Percentiles rank a stretch among this genome's conserved stretches.
Evolutionary conservation across 1,140 invertebrate species (phyloP).

Genomic region (Orchestia grillus): DNA sequence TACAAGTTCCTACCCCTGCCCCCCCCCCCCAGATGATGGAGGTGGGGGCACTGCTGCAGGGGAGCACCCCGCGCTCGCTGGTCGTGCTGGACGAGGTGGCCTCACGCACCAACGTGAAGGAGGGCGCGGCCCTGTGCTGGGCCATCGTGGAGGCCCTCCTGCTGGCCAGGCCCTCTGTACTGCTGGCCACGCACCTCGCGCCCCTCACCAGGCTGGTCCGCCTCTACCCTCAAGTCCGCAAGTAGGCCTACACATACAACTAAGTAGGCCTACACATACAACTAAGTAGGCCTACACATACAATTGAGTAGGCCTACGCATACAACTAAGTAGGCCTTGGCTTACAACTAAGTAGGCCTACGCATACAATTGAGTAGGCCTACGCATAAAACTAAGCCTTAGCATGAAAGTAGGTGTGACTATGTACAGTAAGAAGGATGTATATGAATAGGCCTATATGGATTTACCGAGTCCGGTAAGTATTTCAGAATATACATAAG

Average conservation of each 20-base stretch:
- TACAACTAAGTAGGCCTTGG: no score
- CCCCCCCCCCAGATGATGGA: slow-evolving; percentile 58
- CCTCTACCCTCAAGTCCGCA: slow-evolving; percentile 83
- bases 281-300: slow-evolving; percentile 76
- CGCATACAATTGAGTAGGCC: no score
- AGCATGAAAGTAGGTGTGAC: no score
- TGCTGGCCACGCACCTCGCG: slow-evolving; percentile 87
- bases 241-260: slow-evolving; percentile 74
- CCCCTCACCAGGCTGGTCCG: slow-evolving; percentile 81
- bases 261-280: slow-evolving; percentile 76
- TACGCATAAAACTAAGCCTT: no score
- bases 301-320: slow-evolving; percentile 77
- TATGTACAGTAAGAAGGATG: no score
- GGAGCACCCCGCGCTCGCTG: slow-evolving; percentile 80
- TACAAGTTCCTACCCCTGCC: background rate
- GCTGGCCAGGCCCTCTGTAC: slow-evolving; percentile 79
- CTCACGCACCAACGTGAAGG: slow-evolving; percentile 83
- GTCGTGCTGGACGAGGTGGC: slow-evolving; percentile 92
- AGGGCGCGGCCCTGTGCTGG: slow-evolving; percentile 87
- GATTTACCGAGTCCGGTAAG: no score
- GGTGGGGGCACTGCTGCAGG: slow-evolving; percentile 68
- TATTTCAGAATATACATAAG: no score
- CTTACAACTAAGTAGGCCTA: no score
- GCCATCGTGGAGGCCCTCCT: slow-evolving; percentile 84
- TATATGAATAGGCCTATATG: no score